Evolutionary conservation across 2,113 vertebrate genomes (phyloP).

Genomic region (Poecile atricapillus): DNA sequence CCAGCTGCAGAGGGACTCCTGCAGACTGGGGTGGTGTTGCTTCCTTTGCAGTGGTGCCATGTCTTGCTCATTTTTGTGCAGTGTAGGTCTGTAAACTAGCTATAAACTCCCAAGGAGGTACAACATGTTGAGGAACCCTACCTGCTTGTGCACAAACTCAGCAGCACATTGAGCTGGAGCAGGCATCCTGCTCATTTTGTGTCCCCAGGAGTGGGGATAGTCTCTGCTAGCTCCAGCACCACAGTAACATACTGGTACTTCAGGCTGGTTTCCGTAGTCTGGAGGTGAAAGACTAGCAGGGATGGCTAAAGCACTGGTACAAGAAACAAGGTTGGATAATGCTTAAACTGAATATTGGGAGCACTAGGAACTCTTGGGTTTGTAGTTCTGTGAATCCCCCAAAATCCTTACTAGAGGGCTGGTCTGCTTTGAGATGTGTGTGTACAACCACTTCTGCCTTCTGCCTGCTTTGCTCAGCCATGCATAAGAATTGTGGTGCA

Average conservation of each 20-base stretch:
- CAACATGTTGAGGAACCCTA: not conserved
- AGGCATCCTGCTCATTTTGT: not conserved
- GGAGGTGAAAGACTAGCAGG: not conserved
- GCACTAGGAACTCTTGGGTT: not conserved
- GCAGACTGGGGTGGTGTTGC: not conserved
- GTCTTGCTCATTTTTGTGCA: not conserved
- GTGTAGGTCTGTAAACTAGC: not conserved
- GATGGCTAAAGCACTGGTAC: not conserved
- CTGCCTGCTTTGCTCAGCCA: not conserved
- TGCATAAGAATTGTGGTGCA: not conserved
- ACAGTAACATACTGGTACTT: not conserved
- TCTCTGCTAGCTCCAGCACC: not conserved
- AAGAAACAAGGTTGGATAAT: not conserved
- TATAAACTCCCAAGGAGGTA: not conserved
- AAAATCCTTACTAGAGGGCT: not conserved
- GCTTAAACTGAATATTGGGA: not conserved
- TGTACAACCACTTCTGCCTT: not conserved
- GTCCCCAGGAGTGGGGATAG: not conserved
- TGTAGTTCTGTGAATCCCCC: not conserved
- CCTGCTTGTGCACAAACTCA: not conserved
- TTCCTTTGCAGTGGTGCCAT: not conserved
- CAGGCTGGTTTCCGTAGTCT: not conserved
- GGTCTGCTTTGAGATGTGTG: not conserved
- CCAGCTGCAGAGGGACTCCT: not conserved
- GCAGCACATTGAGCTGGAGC: not conserved